A percentile compares a stretch with the other conserved stretches of the same genome.
These are phyloP conservation scores for Conus ventricosus DNA, from an alignment of 1,140 invertebrate species.

Conservation along the genomic window DNA sequence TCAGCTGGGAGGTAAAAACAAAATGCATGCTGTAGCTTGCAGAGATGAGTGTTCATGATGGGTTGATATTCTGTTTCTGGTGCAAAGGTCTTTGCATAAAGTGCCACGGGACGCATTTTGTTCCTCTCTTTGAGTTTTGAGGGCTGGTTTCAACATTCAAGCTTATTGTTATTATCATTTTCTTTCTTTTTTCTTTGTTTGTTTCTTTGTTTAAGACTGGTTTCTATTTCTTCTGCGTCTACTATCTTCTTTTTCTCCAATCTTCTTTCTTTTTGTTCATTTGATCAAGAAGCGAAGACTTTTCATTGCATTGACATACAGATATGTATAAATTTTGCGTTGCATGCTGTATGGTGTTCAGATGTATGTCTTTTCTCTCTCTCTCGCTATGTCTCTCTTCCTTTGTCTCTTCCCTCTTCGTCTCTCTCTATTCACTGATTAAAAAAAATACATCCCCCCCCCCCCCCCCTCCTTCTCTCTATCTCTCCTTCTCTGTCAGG, in stretches of 20 bases:
- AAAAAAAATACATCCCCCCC: neutral
- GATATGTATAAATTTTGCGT: neutral
- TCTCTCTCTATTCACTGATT: neutral
- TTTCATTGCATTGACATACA: no score
- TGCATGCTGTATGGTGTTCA: neutral
- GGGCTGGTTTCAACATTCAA: neutral
- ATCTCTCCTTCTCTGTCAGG: neutral
- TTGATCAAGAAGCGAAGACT: no score
- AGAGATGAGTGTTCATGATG: no score
- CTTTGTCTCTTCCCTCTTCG: neutral
- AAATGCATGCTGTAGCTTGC: neutral
- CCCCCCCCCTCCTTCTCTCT: neutral
- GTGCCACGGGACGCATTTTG: neutral
- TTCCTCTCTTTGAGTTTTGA: neutral
- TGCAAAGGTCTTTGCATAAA: no score
- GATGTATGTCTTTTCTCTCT: neutral
- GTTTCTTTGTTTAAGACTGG: neutral
- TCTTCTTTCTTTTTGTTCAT: no score
- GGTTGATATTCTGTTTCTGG: no score
- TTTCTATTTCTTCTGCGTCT: neutral
- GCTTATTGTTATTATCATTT: neutral
- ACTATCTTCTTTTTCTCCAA: no score
- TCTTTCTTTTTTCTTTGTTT: neutral
- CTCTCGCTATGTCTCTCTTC: neutral
- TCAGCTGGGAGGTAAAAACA: neutral